A percentile compares a stretch with the other conserved stretches of the same genome.
Evolutionary conservation across 2,113 vertebrate species (phyloP).

Genomic region (Thamnaconus septentrionalis): DNA sequence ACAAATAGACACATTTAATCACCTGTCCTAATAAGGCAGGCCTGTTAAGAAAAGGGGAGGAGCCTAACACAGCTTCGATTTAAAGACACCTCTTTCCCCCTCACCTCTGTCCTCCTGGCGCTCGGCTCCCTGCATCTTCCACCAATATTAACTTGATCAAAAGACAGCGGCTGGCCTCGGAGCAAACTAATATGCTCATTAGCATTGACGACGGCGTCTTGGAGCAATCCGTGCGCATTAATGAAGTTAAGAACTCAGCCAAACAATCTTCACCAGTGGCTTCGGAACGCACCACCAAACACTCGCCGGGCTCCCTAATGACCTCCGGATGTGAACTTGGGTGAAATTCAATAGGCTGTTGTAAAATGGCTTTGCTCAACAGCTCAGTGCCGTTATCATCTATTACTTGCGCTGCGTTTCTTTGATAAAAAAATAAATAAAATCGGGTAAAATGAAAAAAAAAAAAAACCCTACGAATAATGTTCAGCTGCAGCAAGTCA

Average conservation of each 20-base stretch:
- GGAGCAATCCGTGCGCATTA: conserved; percentile 73
- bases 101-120: conserved; percentile 29
- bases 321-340: conserved; percentile 56
- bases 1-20: conserved; percentile 30
- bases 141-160: conserved; percentile 72
- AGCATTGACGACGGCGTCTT: conserved; percentile 69
- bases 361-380: conserved; percentile 57
- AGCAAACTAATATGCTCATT: conserved; percentile 74
- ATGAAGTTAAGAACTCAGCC: conserved; percentile 69
- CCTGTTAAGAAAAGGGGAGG: conserved; percentile 4
- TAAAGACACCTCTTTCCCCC: conserved; percentile 26
- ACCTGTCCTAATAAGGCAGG: conserved; percentile 27
- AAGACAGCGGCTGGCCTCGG: conserved; percentile 61
- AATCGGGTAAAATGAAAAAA: too few relatives aligned
- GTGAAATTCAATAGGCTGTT: conserved; percentile 57
- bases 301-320: conserved; percentile 63
- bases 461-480: conserved; percentile 50
- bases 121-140: conserved; percentile 41
- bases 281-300: conserved; percentile 61
- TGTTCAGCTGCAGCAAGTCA: conserved; percentile 44
- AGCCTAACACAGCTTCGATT: conserved; percentile 34
- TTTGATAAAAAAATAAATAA: conserved; percentile 27
- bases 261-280: conserved; percentile 57
- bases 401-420: conserved; percentile 33
- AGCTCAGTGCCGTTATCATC: conserved; percentile 50